Evolutionary conservation across 1,140 invertebrate species (phyloP), one percentile per base, ranked within the genome.

Genomic region (Campoletis sonorensis): DNA sequence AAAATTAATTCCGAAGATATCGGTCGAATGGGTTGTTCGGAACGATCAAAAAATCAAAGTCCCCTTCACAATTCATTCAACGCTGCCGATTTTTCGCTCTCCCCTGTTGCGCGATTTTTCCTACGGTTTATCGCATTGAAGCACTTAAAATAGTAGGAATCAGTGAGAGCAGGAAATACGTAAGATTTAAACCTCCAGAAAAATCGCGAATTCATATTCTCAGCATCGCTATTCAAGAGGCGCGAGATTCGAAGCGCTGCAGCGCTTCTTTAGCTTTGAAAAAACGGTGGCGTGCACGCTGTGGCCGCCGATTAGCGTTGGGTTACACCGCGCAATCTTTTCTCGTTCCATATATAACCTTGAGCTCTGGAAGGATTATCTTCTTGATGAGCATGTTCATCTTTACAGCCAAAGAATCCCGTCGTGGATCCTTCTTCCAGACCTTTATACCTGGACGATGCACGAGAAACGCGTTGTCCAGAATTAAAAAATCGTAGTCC

Each of bases 381-480:
- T 95, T 96, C 79, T 94, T 95, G 61, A 98, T 97, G 80, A 97
- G 93, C 26, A 94, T 92, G 87, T 96, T 96, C 80, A 97, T 97
- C 85, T 96, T 96, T 18, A 93, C 94, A 3, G 96, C 96, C 40
- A 97, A 92, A 84, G 95, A 93, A 30, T 96, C 96, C 30, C 96
- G 91, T 80, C 95, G 95, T 18, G 94, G 92, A 87, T 97, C 96
- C 87, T 95, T 96, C 86, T 95, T 95, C 86, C 95, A 94, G 33
- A 95, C 94, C 88, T 97, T 97, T 72, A 97, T 97, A 23, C 97
- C 97, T 0, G 97, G 97, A 81, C 96, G 95, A 90, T 98, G 97
- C 4, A 97, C 96, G 16, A 98, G 92, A 89, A 97, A 98, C 10
- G 96, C 96, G 89, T 98, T 98, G 91, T 98, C 96, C 84, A 98